Evolutionary conservation across 2,113 vertebrate genomes (phyloP).

Genomic region (Urocitellus parryii): DNA sequence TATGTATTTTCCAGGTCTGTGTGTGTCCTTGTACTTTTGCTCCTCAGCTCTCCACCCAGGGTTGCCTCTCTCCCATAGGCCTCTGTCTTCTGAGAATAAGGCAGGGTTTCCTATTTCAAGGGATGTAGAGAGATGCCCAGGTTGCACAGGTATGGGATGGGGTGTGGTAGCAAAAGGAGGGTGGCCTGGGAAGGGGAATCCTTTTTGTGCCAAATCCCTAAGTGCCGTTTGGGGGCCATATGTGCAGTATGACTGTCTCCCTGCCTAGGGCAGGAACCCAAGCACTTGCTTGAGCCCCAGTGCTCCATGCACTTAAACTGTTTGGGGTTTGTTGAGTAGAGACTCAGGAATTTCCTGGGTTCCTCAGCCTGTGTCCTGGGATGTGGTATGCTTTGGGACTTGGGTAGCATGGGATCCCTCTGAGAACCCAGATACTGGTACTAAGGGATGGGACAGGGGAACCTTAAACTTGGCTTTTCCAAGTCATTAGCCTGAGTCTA

Average conservation of each 20-base stretch:
- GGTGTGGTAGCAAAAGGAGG: slow-evolving; percentile 24
- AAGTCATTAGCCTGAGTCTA: slow-evolving; percentile 22
- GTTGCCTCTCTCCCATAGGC: slow-evolving; percentile 56
- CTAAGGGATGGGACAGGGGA: slow-evolving; percentile 51
- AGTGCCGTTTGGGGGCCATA: slow-evolving; percentile 73
- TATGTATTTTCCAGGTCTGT: slow-evolving; percentile 50
- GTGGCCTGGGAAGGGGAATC: slow-evolving; percentile 64
- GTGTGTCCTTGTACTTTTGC: slow-evolving; percentile 47
- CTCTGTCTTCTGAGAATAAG: slow-evolving; percentile 61
- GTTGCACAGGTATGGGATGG: slow-evolving; percentile 57
- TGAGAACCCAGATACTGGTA: slow-evolving; percentile 75
- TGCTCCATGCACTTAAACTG: slow-evolving; percentile 41
- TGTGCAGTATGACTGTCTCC: slow-evolving; percentile 62
- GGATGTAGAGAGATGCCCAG: slow-evolving; percentile 25
- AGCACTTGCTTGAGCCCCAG: slow-evolving; percentile 8
- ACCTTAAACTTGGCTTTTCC: background rate
- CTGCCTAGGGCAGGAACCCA: slow-evolving; percentile 40
- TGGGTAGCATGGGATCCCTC: slow-evolving; percentile 28
- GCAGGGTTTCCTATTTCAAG: slow-evolving; percentile 1
- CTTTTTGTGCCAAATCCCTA: slow-evolving; percentile 81
- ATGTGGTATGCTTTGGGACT: background rate
- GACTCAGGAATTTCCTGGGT: slow-evolving; percentile 43
- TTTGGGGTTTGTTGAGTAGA: slow-evolving; percentile 28
- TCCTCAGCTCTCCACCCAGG: slow-evolving; percentile 32
- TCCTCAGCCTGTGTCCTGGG: slow-evolving; percentile 51